phyloP scores from a whole-genome alignment of 2,888 invertebrate species.

The Pilophorus perplexus region DNA sequence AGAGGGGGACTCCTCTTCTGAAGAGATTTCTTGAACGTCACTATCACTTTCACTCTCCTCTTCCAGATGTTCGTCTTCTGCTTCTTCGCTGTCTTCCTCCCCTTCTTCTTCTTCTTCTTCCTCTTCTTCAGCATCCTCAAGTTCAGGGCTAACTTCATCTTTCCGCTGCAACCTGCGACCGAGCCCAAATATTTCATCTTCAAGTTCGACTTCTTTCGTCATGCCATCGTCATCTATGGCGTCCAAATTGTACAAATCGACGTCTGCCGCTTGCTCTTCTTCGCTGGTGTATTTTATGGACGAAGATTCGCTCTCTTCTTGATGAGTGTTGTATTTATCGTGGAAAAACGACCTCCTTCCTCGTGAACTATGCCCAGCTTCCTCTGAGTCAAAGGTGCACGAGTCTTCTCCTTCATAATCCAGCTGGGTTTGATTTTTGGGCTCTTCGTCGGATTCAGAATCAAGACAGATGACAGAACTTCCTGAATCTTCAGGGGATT shows the following conservation, averaged over 20 bases:
- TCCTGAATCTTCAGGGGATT: constrained; percentile 3
- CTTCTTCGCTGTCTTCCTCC: not conserved
- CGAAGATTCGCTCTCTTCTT: constrained; percentile 21
- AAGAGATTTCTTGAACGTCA: constrained; percentile 14
- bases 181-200: constrained; percentile 11
- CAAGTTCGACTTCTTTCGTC: not conserved
- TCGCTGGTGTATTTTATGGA: constrained; percentile 2
- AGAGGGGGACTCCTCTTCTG: constrained; percentile 15
- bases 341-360: constrained; percentile 29
- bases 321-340: constrained; percentile 25
- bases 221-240: not conserved
- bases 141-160: constrained; percentile 1
- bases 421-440: not conserved
- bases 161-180: constrained; percentile 1
- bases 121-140: not conserved
- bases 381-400: not conserved
- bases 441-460: constrained; percentile 27
- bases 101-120: constrained; percentile 15
- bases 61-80: not conserved
- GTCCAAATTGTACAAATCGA: constrained; percentile 25
- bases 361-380: not conserved
- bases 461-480: constrained; percentile 29
- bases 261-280: constrained; percentile 27
- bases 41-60: not conserved
- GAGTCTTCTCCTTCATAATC: constrained; percentile 28